Percentiles rank a stretch among this genome's conserved stretches.
These are phyloP conservation scores for Nycticryphes semicollaris DNA, from an alignment of 2,113 vertebrate species.

Conservation along the genomic window DNA sequence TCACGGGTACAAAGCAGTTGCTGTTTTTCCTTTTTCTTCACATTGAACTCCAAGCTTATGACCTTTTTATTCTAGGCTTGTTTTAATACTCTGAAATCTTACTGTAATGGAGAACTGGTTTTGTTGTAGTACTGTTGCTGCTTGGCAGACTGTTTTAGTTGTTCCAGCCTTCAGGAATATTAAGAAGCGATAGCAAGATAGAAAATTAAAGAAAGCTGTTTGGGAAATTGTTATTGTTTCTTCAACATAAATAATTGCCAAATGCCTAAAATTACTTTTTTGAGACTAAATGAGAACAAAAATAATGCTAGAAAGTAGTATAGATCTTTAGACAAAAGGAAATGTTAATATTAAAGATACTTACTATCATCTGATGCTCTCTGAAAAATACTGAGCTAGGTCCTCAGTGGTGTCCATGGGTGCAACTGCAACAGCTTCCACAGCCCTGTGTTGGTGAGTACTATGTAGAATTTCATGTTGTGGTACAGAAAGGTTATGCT, in stretches of 20 bases:
- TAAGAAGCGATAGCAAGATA: not conserved
- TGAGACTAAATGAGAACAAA: not conserved
- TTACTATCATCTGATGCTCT: not conserved
- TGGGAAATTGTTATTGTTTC: not conserved
- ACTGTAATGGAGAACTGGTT: not conserved
- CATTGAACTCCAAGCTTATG: not conserved
- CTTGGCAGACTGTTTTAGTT: not conserved
- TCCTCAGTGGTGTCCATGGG: not conserved
- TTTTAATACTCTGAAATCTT: not conserved
- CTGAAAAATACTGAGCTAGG: not conserved
- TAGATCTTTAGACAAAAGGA: not conserved
- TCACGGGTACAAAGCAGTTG: not conserved
- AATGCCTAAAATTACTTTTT: not conserved
- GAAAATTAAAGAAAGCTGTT: not conserved
- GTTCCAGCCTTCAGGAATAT: not conserved
- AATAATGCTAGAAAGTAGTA: not conserved
- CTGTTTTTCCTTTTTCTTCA: not conserved
- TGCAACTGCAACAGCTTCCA: not conserved
- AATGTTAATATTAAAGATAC: not conserved
- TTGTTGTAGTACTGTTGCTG: not conserved
- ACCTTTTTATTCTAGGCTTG: not conserved
- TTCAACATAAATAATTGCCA: not conserved
- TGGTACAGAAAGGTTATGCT: not conserved
- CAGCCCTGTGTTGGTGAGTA: too few species aligned
- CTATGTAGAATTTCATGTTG: fast-evolving